phyloP scores from a whole-genome alignment of 2,113 vertebrate species.

The Tetrax tetrax region DNA sequence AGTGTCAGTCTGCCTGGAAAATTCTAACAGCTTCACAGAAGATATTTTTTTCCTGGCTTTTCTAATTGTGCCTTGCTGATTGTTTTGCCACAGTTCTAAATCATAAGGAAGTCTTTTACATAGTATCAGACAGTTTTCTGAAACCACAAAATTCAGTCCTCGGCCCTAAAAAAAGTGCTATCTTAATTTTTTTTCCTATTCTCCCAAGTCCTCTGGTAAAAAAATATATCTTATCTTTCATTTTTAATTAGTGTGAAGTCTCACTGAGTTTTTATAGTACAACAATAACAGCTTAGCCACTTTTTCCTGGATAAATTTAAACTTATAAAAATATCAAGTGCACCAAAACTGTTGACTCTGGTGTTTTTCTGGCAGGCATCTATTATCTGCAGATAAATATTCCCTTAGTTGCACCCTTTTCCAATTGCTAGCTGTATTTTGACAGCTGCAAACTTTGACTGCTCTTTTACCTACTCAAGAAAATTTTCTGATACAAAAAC shows the following conservation, averaged over 20 bases:
- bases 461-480: neutral
- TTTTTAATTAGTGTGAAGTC: neutral
- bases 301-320: neutral
- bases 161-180: neutral
- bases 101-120: neutral
- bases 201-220: neutral
- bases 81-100: slow-evolving; percentile 18
- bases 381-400: neutral
- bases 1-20: slow-evolving; percentile 39
- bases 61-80: neutral
- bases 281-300: neutral
- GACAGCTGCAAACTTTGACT: neutral
- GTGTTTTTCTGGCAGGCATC: neutral
- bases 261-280: neutral
- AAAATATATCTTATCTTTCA: neutral
- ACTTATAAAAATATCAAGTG: neutral
- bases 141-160: neutral
- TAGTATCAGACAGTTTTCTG: neutral
- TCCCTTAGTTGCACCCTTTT: neutral
- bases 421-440: neutral
- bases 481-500: neutral
- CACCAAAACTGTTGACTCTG: neutral
- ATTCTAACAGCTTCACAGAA: neutral
- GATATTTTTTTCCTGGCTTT: slow-evolving; percentile 3
- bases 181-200: neutral